phyloP scores from a whole-genome alignment of 2,113 vertebrate genomes.

The Saccopteryx bilineata region DNA sequence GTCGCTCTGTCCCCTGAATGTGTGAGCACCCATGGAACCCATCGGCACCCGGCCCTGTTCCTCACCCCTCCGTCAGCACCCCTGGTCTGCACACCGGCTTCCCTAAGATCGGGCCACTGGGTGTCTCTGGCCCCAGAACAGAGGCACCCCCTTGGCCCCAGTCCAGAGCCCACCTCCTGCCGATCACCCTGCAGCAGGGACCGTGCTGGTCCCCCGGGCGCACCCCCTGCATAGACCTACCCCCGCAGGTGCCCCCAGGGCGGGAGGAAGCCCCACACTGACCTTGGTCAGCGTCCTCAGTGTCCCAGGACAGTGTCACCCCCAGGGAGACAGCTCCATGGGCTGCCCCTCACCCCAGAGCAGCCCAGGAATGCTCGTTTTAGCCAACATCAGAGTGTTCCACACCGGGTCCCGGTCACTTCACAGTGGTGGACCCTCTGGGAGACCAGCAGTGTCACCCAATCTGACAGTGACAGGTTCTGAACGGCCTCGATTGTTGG shows the following conservation, averaged over 20 bases:
- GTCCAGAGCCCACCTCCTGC: neutral
- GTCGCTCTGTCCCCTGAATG: neutral
- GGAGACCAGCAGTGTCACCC: neutral
- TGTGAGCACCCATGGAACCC: neutral
- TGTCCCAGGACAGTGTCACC: neutral
- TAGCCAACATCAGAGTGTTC: neutral
- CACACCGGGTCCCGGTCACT: neutral
- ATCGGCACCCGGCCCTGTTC: too few species aligned
- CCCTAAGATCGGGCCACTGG: neutral
- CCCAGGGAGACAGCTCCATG: neutral
- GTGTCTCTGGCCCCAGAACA: neutral
- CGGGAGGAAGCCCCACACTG: neutral
- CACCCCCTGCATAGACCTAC: neutral
- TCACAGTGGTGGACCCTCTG: neutral
- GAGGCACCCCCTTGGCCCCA: neutral
- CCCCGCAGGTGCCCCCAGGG: accelerated
- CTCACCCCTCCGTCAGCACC: neutral
- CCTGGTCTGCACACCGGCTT: neutral
- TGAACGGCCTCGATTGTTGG: accelerated
- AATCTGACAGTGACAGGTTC: neutral
- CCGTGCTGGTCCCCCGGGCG: too few species aligned
- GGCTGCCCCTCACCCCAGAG: neutral
- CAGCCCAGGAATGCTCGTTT: neutral
- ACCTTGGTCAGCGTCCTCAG: accelerated
- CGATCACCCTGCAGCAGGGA: too few species aligned